These are phyloP conservation scores for Lucilia sericata DNA, from an alignment of 1,140 invertebrate genomes.

Conservation along the genomic window DNA sequence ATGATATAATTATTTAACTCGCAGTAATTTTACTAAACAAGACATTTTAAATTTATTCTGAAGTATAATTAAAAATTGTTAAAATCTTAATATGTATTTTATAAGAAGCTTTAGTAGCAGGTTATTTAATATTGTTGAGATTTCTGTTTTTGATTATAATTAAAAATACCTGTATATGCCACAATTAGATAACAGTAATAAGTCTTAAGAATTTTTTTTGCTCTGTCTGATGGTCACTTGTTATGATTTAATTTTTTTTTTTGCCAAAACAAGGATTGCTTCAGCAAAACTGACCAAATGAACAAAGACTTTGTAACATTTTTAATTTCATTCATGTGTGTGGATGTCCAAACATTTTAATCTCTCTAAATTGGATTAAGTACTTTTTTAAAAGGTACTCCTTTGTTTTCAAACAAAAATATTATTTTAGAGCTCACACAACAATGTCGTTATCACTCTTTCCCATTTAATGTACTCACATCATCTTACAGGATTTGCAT, in stretches of 20 bases:
- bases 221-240: slow-evolving; percentile 3
- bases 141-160: background rate
- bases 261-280: background rate
- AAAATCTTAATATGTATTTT: background rate
- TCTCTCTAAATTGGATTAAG: slow-evolving; percentile 25
- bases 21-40: too few relatives aligned
- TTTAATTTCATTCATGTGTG: background rate
- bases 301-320: slow-evolving; percentile 20
- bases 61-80: too few relatives aligned
- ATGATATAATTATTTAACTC: background rate
- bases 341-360: slow-evolving; percentile 4
- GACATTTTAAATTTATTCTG: too few relatives aligned
- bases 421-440: background rate
- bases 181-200: background rate
- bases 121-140: background rate
- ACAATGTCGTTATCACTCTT: background rate
- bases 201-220: background rate
- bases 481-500: background rate
- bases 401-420: slow-evolving; percentile 4
- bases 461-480: background rate
- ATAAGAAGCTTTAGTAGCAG: background rate
- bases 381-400: background rate
- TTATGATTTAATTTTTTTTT: background rate
- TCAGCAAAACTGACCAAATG: background rate
- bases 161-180: background rate